phyloP scores from a whole-genome alignment of 2,888 invertebrate genomes.

The Ryuthela nishihirai region DNA sequence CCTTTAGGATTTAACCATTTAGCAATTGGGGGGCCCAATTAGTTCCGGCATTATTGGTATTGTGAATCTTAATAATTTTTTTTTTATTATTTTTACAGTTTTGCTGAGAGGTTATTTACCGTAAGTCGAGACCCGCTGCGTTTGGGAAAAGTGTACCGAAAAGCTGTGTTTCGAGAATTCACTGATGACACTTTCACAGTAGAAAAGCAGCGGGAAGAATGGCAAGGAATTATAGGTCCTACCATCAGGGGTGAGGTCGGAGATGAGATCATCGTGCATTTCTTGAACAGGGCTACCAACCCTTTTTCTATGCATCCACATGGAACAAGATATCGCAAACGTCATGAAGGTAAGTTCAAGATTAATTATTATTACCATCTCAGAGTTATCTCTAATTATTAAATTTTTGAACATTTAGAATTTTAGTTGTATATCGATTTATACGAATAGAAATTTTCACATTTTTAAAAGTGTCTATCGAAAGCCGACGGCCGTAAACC shows the following conservation, averaged over 20 bases:
- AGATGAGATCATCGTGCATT: constrained; percentile 34
- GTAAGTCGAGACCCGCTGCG: neutral
- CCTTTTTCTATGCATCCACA: constrained; percentile 16
- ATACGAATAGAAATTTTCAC: no score
- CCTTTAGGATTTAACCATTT: no score
- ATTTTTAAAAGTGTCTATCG: no score
- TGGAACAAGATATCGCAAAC: constrained; percentile 7
- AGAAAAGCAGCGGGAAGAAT: neutral
- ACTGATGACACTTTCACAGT: constrained; percentile 14
- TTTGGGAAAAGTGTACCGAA: constrained; percentile 18
- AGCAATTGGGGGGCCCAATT: no score
- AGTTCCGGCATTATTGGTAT: no score
- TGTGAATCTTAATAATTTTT: no score
- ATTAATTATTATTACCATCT: neutral
- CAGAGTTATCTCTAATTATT: no score
- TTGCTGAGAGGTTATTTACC: neutral
- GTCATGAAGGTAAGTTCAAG: constrained; percentile 10
- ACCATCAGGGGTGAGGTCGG: constrained; percentile 45
- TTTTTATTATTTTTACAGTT: neutral
- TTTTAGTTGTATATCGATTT: no score
- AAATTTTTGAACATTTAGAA: no score
- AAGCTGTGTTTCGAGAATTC: constrained; percentile 21
- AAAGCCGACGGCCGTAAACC: no score
- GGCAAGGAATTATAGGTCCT: constrained; percentile 42
- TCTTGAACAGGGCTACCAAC: constrained; percentile 15